A percentile compares a stretch with the other conserved stretches of the same genome.
These are phyloP conservation scores for Brachylomia viminalis DNA, from an alignment of 2,888 invertebrate genomes.

Conservation along the genomic window DNA sequence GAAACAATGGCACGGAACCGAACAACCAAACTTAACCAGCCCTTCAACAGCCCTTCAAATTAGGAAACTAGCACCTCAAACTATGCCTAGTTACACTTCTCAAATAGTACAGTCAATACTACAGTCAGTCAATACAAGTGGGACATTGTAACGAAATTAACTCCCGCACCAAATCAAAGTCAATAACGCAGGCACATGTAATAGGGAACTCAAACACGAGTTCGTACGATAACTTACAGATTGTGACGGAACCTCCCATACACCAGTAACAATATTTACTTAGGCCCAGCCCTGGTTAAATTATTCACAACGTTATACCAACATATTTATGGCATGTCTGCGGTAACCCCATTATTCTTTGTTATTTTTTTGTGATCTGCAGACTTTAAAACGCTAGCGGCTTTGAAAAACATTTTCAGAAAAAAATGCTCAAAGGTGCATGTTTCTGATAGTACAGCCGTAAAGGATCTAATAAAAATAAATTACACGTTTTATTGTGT, in stretches of 20 bases:
- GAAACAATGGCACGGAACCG: conserved; percentile 13
- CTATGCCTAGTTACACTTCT: conserved; percentile 47
- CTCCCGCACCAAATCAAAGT: conserved; percentile 65
- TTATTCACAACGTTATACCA: conserved; percentile 82
- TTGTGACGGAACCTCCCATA: conserved; percentile 69
- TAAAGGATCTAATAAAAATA: conserved; percentile 32
- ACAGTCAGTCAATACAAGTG: conserved; percentile 57
- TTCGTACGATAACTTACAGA: conserved; percentile 77
- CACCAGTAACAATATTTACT: conserved; percentile 79
- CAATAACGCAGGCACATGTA: conserved; percentile 63
- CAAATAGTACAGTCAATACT: conserved; percentile 54
- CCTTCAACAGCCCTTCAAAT: conserved; percentile 38
- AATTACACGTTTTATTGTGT: conserved; percentile 25
- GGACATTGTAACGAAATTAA: conserved; percentile 67
- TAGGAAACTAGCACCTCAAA: conserved; percentile 43
- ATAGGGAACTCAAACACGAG: conserved; percentile 74
- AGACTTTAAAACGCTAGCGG: conserved; percentile 70
- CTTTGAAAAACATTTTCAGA: conserved; percentile 65
- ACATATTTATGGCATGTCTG: conserved; percentile 81
- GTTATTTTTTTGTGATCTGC: conserved; percentile 71
- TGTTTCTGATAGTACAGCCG: conserved; percentile 43
- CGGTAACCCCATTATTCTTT: conserved; percentile 76
- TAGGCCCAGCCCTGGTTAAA: conserved; percentile 80
- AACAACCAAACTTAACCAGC: conserved; percentile 24
- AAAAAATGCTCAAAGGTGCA: conserved; percentile 45